A percentile compares a stretch with the other conserved stretches of the same genome.
Evolutionary conservation across 1,140 invertebrate genomes (phyloP).

Genomic region (Apis laboriosa): DNA sequence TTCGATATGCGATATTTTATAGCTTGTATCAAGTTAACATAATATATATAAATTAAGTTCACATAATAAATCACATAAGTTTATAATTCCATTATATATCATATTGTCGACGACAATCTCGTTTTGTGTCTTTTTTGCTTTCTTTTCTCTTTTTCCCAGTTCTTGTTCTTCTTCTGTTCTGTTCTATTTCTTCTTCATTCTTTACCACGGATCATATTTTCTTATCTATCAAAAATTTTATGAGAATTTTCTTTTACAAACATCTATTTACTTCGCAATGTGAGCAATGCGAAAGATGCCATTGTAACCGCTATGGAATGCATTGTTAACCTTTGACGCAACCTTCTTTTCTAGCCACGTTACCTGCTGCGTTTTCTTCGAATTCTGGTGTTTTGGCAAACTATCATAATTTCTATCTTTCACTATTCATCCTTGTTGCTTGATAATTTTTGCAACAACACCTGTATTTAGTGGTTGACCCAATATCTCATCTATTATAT

Average conservation of each 20-base stretch:
- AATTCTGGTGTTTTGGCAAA: slow-evolving; percentile 10
- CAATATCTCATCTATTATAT: not conserved
- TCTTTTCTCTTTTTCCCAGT: not conserved
- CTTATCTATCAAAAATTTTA: slow-evolving; percentile 45
- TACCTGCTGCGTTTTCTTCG: slow-evolving; percentile 46
- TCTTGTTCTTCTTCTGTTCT: not conserved
- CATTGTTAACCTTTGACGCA: slow-evolving; percentile 71
- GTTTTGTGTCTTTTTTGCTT: slow-evolving; percentile 8
- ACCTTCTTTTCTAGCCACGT: slow-evolving; percentile 56
- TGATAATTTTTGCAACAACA: not conserved
- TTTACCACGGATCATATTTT: not conserved
- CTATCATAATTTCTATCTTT: slow-evolving; percentile 22
- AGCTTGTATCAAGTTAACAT: slow-evolving; percentile 2
- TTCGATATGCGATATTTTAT: slow-evolving; percentile 56
- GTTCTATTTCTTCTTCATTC: too few relatives aligned
- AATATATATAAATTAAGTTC: slow-evolving; percentile 12
- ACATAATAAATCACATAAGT: too few relatives aligned
- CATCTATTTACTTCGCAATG: slow-evolving; percentile 56
- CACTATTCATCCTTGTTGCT: not conserved
- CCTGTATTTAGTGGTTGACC: not conserved
- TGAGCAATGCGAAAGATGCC: slow-evolving; percentile 70
- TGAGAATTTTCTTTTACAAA: slow-evolving; percentile 38
- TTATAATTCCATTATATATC: slow-evolving; percentile 10
- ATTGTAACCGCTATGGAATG: slow-evolving; percentile 62
- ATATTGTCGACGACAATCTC: slow-evolving; percentile 20